These are phyloP conservation scores for Ginglymostoma cirratum DNA, from an alignment of 2,113 vertebrate genomes.

Conservation along the genomic window DNA sequence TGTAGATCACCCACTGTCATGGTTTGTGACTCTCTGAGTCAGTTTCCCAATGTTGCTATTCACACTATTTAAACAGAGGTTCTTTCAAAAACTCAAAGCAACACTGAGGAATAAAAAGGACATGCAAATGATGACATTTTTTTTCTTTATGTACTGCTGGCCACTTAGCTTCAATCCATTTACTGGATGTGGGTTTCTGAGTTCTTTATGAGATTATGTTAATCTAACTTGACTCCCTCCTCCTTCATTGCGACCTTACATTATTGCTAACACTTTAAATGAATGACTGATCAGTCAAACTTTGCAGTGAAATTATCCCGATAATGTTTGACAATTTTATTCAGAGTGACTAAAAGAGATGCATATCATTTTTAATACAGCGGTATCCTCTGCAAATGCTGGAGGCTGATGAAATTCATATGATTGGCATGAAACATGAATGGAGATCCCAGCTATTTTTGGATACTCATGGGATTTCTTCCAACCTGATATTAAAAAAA, in stretches of 20 bases:
- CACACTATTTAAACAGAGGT: background rate
- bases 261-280: slow-evolving; percentile 4
- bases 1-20: background rate
- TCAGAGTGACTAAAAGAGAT: background rate
- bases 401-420: background rate
- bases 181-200: background rate
- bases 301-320: background rate
- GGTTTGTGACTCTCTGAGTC: background rate
- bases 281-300: slow-evolving; percentile 14
- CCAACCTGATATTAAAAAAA: background rate
- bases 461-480: background rate
- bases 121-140: background rate
- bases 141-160: background rate
- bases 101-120: background rate
- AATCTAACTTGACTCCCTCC: background rate
- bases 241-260: background rate
- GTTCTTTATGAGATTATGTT: slow-evolving; percentile 11
- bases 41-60: background rate
- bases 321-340: slow-evolving; percentile 26
- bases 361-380: background rate
- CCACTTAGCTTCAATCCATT: background rate
- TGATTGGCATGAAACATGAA: background rate
- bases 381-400: background rate
- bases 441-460: background rate
- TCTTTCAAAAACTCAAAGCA: background rate